phyloP scores from a whole-genome alignment of 1,140 invertebrate genomes.

The Gerris buenoi region DNA sequence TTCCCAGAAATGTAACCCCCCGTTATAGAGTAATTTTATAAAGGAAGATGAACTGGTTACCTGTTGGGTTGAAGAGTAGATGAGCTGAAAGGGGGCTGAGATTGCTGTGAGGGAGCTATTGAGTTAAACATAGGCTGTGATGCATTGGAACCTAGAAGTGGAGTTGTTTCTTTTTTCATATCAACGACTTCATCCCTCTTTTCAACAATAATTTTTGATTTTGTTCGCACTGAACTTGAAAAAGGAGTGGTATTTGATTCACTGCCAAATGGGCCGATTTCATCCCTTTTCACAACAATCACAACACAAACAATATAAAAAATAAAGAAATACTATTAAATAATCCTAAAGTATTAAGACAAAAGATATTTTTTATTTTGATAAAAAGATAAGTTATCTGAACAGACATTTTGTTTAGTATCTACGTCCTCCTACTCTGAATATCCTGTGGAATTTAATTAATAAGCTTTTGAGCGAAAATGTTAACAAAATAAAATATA shows the following conservation, averaged over 20 bases:
- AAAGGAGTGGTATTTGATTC: conserved; percentile 43
- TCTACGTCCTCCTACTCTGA: no score
- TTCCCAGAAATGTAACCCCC: no score
- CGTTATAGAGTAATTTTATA: no score
- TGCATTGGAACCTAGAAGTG: neutral
- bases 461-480: no score
- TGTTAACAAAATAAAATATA: no score
- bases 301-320: conserved; percentile 1
- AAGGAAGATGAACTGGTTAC: no score
- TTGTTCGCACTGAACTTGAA: conserved; percentile 50
- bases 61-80: neutral
- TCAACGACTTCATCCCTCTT: conserved; percentile 54
- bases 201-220: conserved; percentile 70
- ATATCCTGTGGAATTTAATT: no score
- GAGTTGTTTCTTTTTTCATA: neutral
- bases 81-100: neutral
- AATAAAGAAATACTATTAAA: neutral
- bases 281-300: conserved; percentile 43
- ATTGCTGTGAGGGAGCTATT: neutral
- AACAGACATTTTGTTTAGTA: no score
- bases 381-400: no score
- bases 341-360: no score
- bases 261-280: conserved; percentile 29
- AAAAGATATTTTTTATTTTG: no score
- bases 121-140: neutral